Evolutionary conservation across 2,888 invertebrate genomes (phyloP).

Genomic region (Stegophylla sp.): DNA sequence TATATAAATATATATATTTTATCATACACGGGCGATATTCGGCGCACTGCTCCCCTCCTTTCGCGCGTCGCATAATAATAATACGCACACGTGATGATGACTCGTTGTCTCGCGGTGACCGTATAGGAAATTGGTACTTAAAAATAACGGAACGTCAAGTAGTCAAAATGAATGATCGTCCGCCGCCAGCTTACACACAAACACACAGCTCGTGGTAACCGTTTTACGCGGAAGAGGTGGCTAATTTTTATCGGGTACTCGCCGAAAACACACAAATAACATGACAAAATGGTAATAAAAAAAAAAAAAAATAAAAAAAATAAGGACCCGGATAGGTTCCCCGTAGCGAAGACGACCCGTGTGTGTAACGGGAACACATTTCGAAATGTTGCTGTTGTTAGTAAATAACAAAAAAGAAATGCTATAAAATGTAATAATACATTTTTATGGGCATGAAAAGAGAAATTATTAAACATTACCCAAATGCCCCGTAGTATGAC

Average conservation of each 20-base stretch:
- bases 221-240: conserved; percentile 15
- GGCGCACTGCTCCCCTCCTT: not conserved
- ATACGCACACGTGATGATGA: not conserved
- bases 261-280: conserved; percentile 2
- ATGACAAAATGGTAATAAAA: too few species aligned
- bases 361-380: conserved; percentile 44
- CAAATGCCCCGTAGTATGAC: not conserved
- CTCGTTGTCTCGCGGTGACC: conserved; percentile 3
- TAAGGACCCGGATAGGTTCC: not conserved
- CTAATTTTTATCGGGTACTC: conserved; percentile 19
- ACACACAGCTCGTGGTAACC: not conserved
- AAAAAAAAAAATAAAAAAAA: not conserved
- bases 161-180: conserved; percentile 35
- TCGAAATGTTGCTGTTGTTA: conserved; percentile 19
- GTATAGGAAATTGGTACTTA: conserved; percentile 35
- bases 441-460: not conserved
- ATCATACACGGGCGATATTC: conserved; percentile 1
- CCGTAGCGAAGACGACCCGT: conserved; percentile 14
- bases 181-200: not conserved
- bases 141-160: conserved; percentile 37
- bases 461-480: conserved; percentile 6
- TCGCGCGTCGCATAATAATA: not conserved
- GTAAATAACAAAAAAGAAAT: not conserved
- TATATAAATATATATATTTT: not conserved
- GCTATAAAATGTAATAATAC: not conserved